Evolutionary conservation across 2,888 invertebrate genomes (phyloP).

Genomic region (Chloroclysta siterata): DNA sequence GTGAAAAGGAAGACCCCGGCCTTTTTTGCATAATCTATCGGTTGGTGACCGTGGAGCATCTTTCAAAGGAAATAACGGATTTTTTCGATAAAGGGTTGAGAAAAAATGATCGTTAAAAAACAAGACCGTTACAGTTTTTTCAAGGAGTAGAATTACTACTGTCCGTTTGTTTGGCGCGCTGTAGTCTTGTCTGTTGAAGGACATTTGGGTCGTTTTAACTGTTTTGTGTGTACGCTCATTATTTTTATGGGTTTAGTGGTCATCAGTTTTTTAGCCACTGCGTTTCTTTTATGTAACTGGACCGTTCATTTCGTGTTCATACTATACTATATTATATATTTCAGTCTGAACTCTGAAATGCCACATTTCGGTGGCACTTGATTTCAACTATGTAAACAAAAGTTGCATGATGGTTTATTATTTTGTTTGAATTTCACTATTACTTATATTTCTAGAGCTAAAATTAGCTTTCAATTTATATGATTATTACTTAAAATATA

Average conservation of each 20-base stretch:
- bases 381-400: too few relatives aligned
- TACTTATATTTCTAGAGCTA: too few relatives aligned
- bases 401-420: too few relatives aligned
- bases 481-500: not conserved
- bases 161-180: slow-evolving; percentile 59
- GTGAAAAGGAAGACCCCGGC: slow-evolving; percentile 77
- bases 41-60: slow-evolving; percentile 58
- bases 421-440: too few relatives aligned
- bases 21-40: slow-evolving; percentile 83
- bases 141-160: slow-evolving; percentile 55
- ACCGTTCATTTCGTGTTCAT: not conserved
- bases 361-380: too few relatives aligned
- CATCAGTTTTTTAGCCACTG: slow-evolving; percentile 21
- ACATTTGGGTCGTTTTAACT: slow-evolving; percentile 49
- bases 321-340: not conserved
- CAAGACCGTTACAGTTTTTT: slow-evolving; percentile 72
- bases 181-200: slow-evolving; percentile 41
- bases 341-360: too few relatives aligned
- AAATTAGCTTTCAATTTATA: not conserved
- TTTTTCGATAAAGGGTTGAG: slow-evolving; percentile 71
- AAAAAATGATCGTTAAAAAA: slow-evolving; percentile 71
- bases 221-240: slow-evolving; percentile 58
- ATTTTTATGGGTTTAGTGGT: slow-evolving; percentile 26
- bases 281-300: slow-evolving; percentile 18
- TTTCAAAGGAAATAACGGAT: slow-evolving; percentile 76